A percentile compares a stretch with the other conserved stretches of the same genome.
Conservation (phyloP, 2,888 invertebrate genomes). For the Melinaea menophilus region DNA sequence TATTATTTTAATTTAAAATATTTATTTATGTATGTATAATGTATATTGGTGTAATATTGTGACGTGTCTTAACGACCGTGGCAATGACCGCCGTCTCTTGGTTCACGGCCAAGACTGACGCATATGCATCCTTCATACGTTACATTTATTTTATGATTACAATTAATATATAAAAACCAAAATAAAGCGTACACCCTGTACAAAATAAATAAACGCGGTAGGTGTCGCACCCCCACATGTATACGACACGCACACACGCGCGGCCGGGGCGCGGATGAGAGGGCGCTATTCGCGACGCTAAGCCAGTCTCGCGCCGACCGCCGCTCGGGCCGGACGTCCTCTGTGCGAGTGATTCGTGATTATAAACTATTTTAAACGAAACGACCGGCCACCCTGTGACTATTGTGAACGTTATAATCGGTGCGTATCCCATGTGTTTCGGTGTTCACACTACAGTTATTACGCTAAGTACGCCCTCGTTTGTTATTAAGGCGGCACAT, state of each 20-base stretch:
- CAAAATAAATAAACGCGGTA: constrained; percentile 64
- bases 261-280: constrained; percentile 53
- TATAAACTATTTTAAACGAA: constrained; percentile 74
- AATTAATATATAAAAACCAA: constrained; percentile 41
- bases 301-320: constrained; percentile 77
- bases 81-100: constrained; percentile 68
- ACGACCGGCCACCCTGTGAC: constrained; percentile 60
- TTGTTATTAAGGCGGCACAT: constrained; percentile 64
- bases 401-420: constrained; percentile 60
- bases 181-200: constrained; percentile 52
- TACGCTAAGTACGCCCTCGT: constrained; percentile 36
- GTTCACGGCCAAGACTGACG: constrained; percentile 69
- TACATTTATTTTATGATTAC: constrained; percentile 28
- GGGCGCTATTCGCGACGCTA: constrained; percentile 69
- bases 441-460: constrained; percentile 35
- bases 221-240: constrained; percentile 49
- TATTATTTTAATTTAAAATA: no score
- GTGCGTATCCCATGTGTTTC: constrained; percentile 55
- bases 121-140: constrained; percentile 32
- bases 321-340: constrained; percentile 57
- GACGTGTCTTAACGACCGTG: constrained; percentile 70
- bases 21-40: constrained; percentile 28
- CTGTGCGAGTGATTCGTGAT: constrained; percentile 61
- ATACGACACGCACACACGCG: constrained; percentile 53
- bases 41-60: constrained; percentile 43